Conservation (phyloP, 2,797 vertebrate genomes). For the Orestias chungarensis region DNA sequence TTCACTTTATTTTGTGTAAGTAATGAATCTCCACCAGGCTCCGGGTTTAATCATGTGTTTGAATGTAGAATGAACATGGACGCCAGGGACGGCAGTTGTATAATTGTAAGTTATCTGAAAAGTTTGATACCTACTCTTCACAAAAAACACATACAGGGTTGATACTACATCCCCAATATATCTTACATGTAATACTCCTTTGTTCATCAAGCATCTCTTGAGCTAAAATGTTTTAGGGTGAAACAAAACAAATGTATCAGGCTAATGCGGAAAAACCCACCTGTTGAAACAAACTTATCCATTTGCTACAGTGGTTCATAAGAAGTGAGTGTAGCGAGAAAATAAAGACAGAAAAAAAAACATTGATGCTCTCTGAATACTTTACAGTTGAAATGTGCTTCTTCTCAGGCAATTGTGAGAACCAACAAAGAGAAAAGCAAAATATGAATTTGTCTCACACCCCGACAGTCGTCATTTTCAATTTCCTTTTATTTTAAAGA, state of each 20-base stretch:
- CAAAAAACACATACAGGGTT: too few relatives aligned
- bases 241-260: slow-evolving; percentile 50
- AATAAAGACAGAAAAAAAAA: slow-evolving; percentile 59
- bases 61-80: too few relatives aligned
- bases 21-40: not conserved
- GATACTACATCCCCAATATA: too few relatives aligned
- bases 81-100: not conserved
- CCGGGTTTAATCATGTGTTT: not conserved
- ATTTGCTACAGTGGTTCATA: slow-evolving; percentile 67
- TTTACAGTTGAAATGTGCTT: slow-evolving; percentile 62
- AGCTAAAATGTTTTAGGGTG: slow-evolving; percentile 39
- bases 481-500: slow-evolving; percentile 41
- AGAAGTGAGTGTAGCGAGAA: slow-evolving; percentile 46
- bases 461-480: slow-evolving; percentile 56
- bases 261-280: slow-evolving; percentile 69
- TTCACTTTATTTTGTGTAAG: not conserved
- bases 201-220: slow-evolving; percentile 11
- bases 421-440: slow-evolving; percentile 61
- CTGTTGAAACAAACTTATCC: slow-evolving; percentile 68
- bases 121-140: too few relatives aligned
- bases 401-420: slow-evolving; percentile 63
- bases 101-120: not conserved
- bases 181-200: too few relatives aligned
- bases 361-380: slow-evolving; percentile 67
- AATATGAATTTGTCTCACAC: slow-evolving; percentile 65